Percentiles rank a stretch among this genome's conserved stretches.
Evolutionary conservation across 2,113 vertebrate species (phyloP).

Genomic region (Tachuris rubrigastra): DNA sequence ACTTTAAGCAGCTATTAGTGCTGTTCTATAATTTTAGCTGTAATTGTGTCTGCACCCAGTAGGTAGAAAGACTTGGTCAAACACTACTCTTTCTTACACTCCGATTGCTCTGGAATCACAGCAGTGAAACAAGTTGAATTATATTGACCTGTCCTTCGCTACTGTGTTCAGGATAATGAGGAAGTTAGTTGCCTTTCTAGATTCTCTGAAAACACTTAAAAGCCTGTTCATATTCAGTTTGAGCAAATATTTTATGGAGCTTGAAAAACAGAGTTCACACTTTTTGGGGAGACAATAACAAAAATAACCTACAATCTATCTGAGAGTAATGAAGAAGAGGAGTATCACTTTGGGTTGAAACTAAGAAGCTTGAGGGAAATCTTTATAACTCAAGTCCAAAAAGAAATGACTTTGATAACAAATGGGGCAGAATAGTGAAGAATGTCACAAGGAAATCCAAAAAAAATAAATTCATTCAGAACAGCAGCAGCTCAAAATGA

Average conservation of each 20-base stretch:
- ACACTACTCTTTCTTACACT: neutral
- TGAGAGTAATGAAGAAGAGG: neutral
- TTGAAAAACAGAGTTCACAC: neutral
- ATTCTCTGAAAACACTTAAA: neutral
- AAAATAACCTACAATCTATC: neutral
- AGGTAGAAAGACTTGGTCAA: neutral
- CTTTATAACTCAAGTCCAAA: neutral
- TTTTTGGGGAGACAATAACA: neutral
- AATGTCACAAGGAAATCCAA: neutral
- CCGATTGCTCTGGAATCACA: neutral
- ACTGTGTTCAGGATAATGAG: neutral
- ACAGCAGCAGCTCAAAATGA: neutral
- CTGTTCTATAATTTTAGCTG: neutral
- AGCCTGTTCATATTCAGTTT: neutral
- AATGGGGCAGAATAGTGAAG: neutral
- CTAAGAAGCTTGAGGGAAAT: neutral
- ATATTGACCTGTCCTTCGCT: neutral
- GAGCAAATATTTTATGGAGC: neutral
- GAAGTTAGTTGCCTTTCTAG: neutral
- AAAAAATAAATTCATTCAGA: neutral
- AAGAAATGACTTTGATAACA: neutral
- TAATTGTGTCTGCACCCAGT: fast-evolving
- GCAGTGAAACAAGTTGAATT: neutral
- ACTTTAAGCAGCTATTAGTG: fast-evolving
- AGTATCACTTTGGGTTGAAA: neutral